These are phyloP conservation scores for Haliaeetus leucogaster DNA, from an alignment of 2,113 vertebrate species.

Conservation along the genomic window DNA sequence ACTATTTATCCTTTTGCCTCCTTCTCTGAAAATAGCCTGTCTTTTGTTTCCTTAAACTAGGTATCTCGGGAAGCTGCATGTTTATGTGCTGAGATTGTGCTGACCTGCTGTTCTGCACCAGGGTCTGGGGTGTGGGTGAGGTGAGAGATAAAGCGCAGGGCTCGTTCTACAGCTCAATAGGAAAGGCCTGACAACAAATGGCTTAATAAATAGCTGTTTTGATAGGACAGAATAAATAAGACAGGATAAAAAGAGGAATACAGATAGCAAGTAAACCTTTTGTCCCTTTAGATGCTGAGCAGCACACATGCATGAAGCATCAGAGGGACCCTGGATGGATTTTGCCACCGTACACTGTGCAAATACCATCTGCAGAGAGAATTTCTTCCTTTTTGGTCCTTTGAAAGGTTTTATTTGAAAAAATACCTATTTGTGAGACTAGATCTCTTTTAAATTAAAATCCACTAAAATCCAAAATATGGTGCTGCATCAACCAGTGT, in stretches of 20 bases:
- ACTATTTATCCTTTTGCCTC: background rate
- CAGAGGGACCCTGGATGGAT: background rate
- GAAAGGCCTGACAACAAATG: too few species aligned
- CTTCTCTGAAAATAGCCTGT: background rate
- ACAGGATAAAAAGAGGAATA: background rate
- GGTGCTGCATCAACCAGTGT: accelerated
- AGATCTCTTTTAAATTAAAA: background rate
- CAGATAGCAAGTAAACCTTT: background rate
- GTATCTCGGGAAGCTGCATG: background rate
- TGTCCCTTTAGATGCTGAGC: background rate
- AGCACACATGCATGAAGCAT: too few species aligned
- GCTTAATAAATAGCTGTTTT: background rate
- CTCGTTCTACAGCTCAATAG: background rate
- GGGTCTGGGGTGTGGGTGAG: background rate
- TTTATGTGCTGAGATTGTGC: background rate
- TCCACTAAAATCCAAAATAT: background rate
- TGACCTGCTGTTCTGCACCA: background rate
- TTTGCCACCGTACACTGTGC: background rate
- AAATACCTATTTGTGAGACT: background rate
- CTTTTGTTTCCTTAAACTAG: background rate
- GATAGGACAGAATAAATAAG: background rate
- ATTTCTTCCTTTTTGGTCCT: background rate
- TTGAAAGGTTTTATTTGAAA: background rate
- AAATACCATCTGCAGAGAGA: background rate
- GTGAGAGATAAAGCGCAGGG: background rate